Percentiles rank a stretch among this genome's conserved stretches.
Evolutionary conservation across 2,888 invertebrate species (phyloP).

Genomic region (Linhomoeus sp.): DNA sequence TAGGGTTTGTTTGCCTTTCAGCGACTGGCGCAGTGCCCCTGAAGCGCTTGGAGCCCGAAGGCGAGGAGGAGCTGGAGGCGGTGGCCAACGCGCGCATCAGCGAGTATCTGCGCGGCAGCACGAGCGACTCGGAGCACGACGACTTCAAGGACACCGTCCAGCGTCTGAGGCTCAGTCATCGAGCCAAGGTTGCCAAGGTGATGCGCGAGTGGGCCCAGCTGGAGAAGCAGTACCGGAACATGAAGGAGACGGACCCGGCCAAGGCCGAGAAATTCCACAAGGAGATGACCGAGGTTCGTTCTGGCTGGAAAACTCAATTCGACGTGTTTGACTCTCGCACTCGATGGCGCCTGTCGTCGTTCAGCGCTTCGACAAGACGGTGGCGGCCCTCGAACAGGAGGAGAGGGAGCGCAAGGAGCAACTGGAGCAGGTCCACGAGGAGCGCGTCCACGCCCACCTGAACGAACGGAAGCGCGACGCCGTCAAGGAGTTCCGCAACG

Average conservation of each 20-base stretch:
- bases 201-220: conserved; percentile 99
- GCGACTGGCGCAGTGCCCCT: too few species aligned
- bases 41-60: too few species aligned
- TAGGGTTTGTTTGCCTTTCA: too few species aligned
- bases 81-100: too few species aligned
- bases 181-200: conserved; percentile 69
- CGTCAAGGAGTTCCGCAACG: conserved; percentile 76
- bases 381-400: conserved; percentile 81
- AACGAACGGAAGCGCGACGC: conserved; percentile 88
- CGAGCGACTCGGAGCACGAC: conserved; percentile 91
- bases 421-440: conserved; percentile 84
- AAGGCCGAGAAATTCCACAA: conserved; percentile 87
- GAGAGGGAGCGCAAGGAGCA: conserved; percentile 87
- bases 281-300: conserved; percentile 37
- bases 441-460: conserved; percentile 70
- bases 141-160: conserved; percentile 64
- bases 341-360: too few species aligned
- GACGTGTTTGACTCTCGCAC: too few species aligned
- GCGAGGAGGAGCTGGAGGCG: neutral
- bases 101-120: too few species aligned
- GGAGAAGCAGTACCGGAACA: conserved; percentile 85
- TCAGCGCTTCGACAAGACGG: conserved; percentile 64
- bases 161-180: conserved; percentile 76
- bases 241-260: conserved; percentile 69
- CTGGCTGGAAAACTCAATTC: too few species aligned